Evolutionary conservation across 2,113 vertebrate species (phyloP), one percentile per base, ranked within the genome.

Genomic region (Syngnathus scovelli): DNA sequence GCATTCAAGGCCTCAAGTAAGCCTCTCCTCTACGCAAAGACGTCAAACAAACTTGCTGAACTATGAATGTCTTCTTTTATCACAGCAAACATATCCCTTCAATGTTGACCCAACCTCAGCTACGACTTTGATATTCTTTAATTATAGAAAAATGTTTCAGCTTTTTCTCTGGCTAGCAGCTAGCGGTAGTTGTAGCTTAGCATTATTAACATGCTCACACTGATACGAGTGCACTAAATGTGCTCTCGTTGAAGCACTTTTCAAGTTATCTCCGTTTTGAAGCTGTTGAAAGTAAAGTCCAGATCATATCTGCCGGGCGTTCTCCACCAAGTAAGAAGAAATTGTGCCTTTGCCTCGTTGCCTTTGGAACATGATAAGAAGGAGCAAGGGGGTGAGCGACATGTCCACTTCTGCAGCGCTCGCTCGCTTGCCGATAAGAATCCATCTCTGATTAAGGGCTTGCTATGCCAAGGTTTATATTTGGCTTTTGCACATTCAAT

Each of bases 401-500:
- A 65, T 72, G 37, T 70, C 70, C 71, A 64, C 76, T 83, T 72
- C 77, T 52, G 77, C 59, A 69, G 61, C 19, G 61, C 2, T 27
- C 64, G 73, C 15, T 18, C 64, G 75, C 15, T 18, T 18, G 16
- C 78, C 78, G 78, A 79, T 78, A 73, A 76, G 81, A 76, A 80
- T 82, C 78, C 81, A 76, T 82, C 79, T 72, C 75, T 83, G 83
- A 87, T 87, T 67, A 76, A 75, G 77, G 69, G 49, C 49, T 1
- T 39, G 15, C 49, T 56, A 23, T 73, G 84, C 80, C 83, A 79
- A 80, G 75, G 71, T 81, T 85, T 80, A 71, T 80, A 81, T 85
- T 82, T 79, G 85, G 77, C 78, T 78, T 79, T 81, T 52, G 84
- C 69, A 75, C 81, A 84, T 88, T 86, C 80, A 83, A 83, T 83